A percentile compares a stretch with the other conserved stretches of the same genome.
These are phyloP conservation scores for Pseudochirops corinnae DNA, from an alignment of 2,797 vertebrate species.

Conservation along the genomic window DNA sequence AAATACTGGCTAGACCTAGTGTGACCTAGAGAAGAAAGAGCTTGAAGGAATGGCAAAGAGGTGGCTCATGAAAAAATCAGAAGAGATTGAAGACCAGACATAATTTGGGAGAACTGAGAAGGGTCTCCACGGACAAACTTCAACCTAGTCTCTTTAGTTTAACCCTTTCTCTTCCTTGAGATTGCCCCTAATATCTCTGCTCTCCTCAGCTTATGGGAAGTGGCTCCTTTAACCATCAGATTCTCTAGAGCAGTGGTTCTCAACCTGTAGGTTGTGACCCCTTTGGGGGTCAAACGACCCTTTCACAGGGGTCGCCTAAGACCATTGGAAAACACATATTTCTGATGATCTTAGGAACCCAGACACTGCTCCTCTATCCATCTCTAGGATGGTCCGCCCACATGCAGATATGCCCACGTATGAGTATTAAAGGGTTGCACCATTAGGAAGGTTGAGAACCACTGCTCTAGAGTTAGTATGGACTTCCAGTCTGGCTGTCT, in stretches of 20 bases:
- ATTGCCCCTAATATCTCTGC: not conserved
- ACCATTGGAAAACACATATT: too few species aligned
- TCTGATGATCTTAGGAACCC: too few species aligned
- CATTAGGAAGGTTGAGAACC: too few species aligned
- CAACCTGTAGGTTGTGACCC: too few species aligned
- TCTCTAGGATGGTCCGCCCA: too few species aligned
- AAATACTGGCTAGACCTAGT: not conserved
- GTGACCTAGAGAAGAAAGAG: not conserved
- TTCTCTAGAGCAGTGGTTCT: not conserved
- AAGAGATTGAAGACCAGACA: not conserved
- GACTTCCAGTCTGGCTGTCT: not conserved
- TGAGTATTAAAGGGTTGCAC: too few species aligned
- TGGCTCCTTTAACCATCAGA: not conserved
- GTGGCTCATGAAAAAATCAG: slow-evolving; percentile 8
- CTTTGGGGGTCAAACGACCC: too few species aligned
- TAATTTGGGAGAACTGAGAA: not conserved
- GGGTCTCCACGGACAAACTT: not conserved
- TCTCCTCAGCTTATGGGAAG: not conserved
- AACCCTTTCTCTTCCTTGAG: not conserved
- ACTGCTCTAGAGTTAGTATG: not conserved
- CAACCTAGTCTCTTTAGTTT: not conserved
- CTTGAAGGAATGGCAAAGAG: not conserved
- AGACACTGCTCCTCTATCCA: too few species aligned
- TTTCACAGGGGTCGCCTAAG: too few species aligned
- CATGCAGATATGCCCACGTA: too few species aligned